phyloP scores from a whole-genome alignment of 2,113 vertebrate species.

The Kobus ellipsiprymnus region DNA sequence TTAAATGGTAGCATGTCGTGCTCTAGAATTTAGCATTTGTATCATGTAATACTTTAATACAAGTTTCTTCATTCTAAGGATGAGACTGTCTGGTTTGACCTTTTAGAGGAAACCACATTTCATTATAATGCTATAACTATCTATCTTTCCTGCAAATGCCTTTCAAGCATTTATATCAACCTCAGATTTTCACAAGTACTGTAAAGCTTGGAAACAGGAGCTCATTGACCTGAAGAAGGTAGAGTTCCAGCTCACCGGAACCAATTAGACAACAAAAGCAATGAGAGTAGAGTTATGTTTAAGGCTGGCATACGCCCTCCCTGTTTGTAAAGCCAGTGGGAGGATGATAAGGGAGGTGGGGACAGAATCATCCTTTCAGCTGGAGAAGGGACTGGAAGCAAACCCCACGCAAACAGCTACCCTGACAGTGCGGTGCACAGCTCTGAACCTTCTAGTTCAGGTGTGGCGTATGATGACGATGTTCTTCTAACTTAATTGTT shows the following conservation, averaged over 20 bases:
- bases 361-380: background rate
- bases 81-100: background rate
- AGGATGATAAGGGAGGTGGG: background rate
- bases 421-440: rapidly evolving
- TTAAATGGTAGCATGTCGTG: background rate
- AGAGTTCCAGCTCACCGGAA: constrained; percentile 24
- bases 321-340: background rate
- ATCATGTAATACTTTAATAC: background rate
- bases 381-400: background rate
- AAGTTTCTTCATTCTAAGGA: background rate
- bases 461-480: background rate
- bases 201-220: constrained; percentile 42
- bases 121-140: background rate
- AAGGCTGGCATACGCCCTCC: background rate
- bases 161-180: background rate
- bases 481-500: background rate
- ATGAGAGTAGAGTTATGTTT: background rate
- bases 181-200: constrained; percentile 36
- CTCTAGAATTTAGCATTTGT: background rate
- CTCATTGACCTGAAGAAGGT: constrained; percentile 64
- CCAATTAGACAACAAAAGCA: constrained; percentile 37
- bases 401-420: too few relatives aligned
- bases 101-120: background rate
- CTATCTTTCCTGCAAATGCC: background rate
- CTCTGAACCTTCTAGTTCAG: background rate